Evolutionary conservation across 2,888 invertebrate species (phyloP).

Genomic region (Himalopsyche anomala): DNA sequence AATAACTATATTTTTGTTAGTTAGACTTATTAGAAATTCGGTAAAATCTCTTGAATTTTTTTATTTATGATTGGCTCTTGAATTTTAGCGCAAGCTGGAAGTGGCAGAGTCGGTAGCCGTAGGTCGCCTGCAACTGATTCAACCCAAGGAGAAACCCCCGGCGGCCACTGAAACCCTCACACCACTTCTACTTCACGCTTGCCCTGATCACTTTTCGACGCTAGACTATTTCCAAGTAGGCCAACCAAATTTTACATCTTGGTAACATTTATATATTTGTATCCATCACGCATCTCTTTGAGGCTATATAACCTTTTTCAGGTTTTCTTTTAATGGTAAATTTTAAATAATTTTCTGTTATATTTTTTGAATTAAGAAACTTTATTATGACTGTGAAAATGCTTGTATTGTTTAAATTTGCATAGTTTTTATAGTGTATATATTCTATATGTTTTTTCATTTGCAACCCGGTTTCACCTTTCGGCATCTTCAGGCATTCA

Average conservation of each 20-base stretch:
- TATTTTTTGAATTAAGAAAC: too few relatives aligned
- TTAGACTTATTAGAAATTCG: background rate
- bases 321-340: too few relatives aligned
- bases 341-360: too few relatives aligned
- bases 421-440: too few relatives aligned
- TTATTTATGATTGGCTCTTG: conserved; percentile 24
- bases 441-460: too few relatives aligned
- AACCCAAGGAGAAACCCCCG: conserved; percentile 73
- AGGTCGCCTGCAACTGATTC: conserved; percentile 63
- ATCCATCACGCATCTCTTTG: too few relatives aligned
- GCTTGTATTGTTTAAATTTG: too few relatives aligned
- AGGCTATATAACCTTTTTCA: too few relatives aligned
- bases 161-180: conserved; percentile 78
- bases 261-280: background rate
- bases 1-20: too few relatives aligned
- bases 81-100: conserved; percentile 63
- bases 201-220: conserved; percentile 91
- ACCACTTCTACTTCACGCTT: conserved; percentile 86
- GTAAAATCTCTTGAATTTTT: conserved; percentile 15
- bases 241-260: conserved; percentile 49
- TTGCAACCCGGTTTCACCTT: too few relatives aligned
- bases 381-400: too few relatives aligned
- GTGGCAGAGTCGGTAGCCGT: conserved; percentile 60
- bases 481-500: too few relatives aligned
- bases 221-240: conserved; percentile 88